Base-by-base conservation (phyloP, 2,797 vertebrate genomes). In the Thaleichthys pacificus region DNA sequence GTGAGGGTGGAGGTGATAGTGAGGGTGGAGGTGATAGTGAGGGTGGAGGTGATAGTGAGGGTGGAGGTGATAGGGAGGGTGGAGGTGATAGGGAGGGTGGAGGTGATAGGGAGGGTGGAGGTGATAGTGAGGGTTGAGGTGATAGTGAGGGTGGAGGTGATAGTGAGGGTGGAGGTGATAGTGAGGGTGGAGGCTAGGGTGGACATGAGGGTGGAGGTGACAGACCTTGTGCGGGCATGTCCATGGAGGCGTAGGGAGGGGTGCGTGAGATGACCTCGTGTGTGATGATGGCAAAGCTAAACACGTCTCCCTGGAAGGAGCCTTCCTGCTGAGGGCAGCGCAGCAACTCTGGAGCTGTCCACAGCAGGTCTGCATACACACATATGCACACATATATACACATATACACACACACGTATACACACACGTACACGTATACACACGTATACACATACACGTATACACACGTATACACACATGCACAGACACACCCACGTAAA, bases 191-290 rank as follows among this genome's bases (percentile, higher is more conserved):
- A 5, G 12, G 49, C 1, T 15, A 51, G 12, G 17, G 17, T 56
- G 4, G 7, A 8, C 15, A 14, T 54, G 14, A 54, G 15, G 4
- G 51, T 54, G 19, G 51, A 54, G 17, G 51, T n/a, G 15, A 54
- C 85, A 89, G 77, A 90, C 90, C 92, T 0, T 93, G 88, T 0
- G 93, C 77, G 0, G 90, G 86, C 86, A 96, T 89, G 38, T 95
- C 94, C 90, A 96, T 85, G 95, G 95, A 96, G 80, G 94, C 94
- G 0, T 95, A 97, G 0, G 96, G 96, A 0, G 86, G 32, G 0
- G 87, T 92, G 21, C 96, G 89, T 70, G 95, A 92, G 73, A 97
- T 94, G 6, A 97, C 94, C 86, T 97, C 96, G 84, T 97, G 96
- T 84, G 95, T 93, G 80, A 97, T 94, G 90, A 97, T 95, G n/a